Base-by-base conservation (phyloP, 2,888 invertebrate species). In the Caenorhabditis sp. region DNA sequence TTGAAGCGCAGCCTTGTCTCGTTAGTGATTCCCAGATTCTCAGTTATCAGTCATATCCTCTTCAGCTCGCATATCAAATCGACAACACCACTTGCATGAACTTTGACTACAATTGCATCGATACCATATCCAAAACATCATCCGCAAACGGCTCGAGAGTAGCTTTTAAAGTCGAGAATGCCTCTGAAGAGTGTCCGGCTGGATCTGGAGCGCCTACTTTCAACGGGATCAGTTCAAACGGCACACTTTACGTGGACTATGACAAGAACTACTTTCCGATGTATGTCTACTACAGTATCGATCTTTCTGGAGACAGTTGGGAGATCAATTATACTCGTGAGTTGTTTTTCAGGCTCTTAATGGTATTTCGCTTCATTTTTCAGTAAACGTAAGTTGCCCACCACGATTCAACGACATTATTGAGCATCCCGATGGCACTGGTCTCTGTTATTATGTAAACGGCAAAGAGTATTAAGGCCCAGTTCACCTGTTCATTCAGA, bases 141-240 rank as follows among this genome's bases (percentile, higher is more conserved):
- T 24, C 50, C 0, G 32, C 18, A 35, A 40, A 44, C 18, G 62
- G 47, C 6, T 55, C 62, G 11, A 18, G 51, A 13, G 64, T 72
- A 1, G 72, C 64, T 0, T 65, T 72, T 24, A 72, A 72, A 65
- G 64, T 72, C 13, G 37, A 64, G 4, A 58, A 1, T 50, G 22
- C 26, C 0, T 28, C 18, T 35, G 64, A 50, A 6, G 4, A 11
- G 32, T 72, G 72, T 50, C 72, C 72, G 22, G 18, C 18, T 6
- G 72, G 72, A 18, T 13, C 35, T 0, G 44, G 44, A 35, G 64
- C 72, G 9, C 72, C 72, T 6, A 72, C 65, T 6, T 72, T 72
- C 20, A 37, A 58, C 58, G 28, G 28, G 2, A 11, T 28, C 1
- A 37, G 20, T 18, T 28, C 53, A 37, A 40, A 15, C 1, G 24